Evolutionary conservation across 2,797 vertebrate species (phyloP).

Genomic region (Peromyscus nudipes): DNA sequence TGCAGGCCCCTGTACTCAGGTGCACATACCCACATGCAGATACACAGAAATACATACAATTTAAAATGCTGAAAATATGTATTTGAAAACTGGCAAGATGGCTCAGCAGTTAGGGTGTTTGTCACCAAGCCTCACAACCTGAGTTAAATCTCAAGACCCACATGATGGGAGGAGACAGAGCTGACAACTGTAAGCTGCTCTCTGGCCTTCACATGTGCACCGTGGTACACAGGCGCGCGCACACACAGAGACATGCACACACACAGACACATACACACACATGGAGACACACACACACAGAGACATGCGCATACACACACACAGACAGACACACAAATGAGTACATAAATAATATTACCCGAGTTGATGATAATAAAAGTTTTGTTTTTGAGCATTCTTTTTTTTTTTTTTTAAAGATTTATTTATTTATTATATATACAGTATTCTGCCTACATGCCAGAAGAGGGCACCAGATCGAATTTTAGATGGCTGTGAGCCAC

Average conservation of each 20-base stretch:
- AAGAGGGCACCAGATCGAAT: too few species aligned
- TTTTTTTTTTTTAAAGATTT: background rate
- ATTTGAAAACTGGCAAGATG: background rate
- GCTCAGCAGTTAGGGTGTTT: background rate
- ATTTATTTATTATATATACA: too few species aligned
- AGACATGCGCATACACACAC: too few species aligned
- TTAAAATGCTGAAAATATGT: background rate
- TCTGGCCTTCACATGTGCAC: background rate
- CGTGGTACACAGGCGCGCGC: background rate
- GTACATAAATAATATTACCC: background rate
- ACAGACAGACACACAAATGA: background rate
- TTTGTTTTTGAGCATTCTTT: conserved; percentile 20
- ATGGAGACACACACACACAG: too few species aligned
- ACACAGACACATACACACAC: too few species aligned
- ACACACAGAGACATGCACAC: background rate
- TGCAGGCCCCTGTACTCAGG: background rate
- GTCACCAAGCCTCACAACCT: background rate
- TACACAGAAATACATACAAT: background rate
- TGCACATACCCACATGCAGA: background rate
- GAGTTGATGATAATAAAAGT: background rate
- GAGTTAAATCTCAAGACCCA: background rate
- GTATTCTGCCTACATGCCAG: too few species aligned
- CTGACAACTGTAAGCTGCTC: background rate
- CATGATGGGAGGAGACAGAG: too few species aligned
- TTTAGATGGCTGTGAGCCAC: too few species aligned